A percentile compares a stretch with the other conserved stretches of the same genome.
Conservation (phyloP, 2,113 vertebrate genomes). For the Eupsittula cactorum region DNA sequence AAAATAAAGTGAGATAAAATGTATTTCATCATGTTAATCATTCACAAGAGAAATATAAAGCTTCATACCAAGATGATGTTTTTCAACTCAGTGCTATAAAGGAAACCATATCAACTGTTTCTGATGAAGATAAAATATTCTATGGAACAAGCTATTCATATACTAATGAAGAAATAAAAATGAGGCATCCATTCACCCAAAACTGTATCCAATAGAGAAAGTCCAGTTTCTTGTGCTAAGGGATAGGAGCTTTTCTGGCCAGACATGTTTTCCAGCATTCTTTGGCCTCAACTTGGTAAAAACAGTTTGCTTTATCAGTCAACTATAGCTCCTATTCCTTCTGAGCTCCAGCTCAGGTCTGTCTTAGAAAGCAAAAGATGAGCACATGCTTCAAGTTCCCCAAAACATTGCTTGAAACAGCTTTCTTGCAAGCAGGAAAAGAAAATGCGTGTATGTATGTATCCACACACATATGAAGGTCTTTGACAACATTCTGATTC, state of each 20-base stretch:
- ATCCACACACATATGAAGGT: neutral
- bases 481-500: neutral
- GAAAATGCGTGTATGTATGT: rapidly evolving
- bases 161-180: neutral
- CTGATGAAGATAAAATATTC: neutral
- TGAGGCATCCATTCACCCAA: neutral
- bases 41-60: conserved; percentile 22
- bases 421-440: neutral
- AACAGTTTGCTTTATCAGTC: neutral
- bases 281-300: neutral
- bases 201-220: neutral
- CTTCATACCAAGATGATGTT: neutral
- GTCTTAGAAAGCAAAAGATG: neutral
- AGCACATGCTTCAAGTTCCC: neutral
- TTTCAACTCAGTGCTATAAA: neutral
- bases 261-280: neutral
- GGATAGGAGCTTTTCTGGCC: neutral
- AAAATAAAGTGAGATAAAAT: conserved; percentile 33
- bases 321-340: neutral
- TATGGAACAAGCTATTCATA: neutral
- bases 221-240: neutral
- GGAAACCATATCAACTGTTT: neutral
- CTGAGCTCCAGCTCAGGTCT: neutral
- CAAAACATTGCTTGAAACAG: neutral
- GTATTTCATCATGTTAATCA: conserved; percentile 37